Percentiles rank a stretch among this genome's conserved stretches.
These are phyloP conservation scores for Lophotriccus pileatus DNA, from an alignment of 2,797 vertebrate species.

Conservation along the genomic window DNA sequence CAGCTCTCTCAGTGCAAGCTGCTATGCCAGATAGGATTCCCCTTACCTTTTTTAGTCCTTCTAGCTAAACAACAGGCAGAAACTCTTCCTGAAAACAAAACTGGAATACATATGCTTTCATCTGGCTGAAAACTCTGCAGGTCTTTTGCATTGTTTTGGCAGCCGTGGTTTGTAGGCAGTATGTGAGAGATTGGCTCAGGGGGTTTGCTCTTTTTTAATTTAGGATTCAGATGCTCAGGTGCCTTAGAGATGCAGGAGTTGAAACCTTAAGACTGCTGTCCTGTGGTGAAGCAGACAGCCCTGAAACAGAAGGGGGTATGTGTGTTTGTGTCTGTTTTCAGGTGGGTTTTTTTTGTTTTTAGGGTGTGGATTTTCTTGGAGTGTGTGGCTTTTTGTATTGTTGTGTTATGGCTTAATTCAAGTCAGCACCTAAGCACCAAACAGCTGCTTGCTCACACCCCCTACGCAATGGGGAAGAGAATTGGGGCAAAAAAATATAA, in stretches of 20 bases:
- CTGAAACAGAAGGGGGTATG: background rate
- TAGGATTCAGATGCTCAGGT: background rate
- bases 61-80: background rate
- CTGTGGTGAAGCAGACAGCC: background rate
- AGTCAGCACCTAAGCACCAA: background rate
- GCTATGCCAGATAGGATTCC: background rate
- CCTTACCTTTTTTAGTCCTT: background rate
- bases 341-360: background rate
- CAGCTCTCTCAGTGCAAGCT: background rate
- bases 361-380: background rate
- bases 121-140: background rate
- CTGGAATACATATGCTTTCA: background rate
- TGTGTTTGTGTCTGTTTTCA: rapidly evolving
- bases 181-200: background rate
- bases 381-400: rapidly evolving
- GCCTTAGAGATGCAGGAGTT: background rate
- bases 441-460: background rate
- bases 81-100: background rate
- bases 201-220: background rate
- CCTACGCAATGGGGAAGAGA: background rate
- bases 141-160: background rate
- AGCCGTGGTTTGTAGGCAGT: rapidly evolving
- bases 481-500: rapidly evolving
- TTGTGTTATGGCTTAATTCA: background rate
- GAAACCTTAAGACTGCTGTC: background rate